phyloP scores from a whole-genome alignment of 1,140 invertebrate genomes.

The Papilio glaucus region DNA sequence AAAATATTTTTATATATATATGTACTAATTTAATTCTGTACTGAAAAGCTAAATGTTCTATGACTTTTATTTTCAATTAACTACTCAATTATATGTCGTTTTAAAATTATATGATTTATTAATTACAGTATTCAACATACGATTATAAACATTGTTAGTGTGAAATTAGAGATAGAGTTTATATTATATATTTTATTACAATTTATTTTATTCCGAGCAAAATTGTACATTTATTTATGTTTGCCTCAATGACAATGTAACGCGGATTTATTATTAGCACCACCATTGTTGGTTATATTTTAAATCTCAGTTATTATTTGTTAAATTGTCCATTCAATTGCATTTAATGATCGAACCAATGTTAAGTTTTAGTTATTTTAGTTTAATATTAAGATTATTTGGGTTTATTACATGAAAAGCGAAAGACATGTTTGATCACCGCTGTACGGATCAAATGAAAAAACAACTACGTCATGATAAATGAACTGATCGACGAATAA shows the following conservation, averaged over 20 bases:
- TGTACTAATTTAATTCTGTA: neutral
- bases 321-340: neutral
- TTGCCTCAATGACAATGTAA: neutral
- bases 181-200: neutral
- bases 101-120: neutral
- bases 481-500: constrained; percentile 40
- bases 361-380: too few relatives aligned
- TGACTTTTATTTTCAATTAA: neutral
- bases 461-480: constrained; percentile 8
- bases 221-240: constrained; percentile 3
- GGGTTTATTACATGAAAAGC: neutral
- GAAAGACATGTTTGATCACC: constrained; percentile 14
- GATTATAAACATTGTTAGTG: neutral
- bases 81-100: neutral
- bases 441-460: neutral
- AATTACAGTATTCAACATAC: neutral
- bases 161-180: neutral
- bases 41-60: neutral
- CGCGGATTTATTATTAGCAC: constrained; percentile 46
- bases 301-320: neutral
- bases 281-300: constrained; percentile 49
- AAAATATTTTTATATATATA: neutral
- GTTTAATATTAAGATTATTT: neutral
- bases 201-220: neutral
- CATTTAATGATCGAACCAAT: neutral